Evolutionary conservation across 1,140 invertebrate genomes (phyloP).

Genomic region (Nasonia longicornis): DNA sequence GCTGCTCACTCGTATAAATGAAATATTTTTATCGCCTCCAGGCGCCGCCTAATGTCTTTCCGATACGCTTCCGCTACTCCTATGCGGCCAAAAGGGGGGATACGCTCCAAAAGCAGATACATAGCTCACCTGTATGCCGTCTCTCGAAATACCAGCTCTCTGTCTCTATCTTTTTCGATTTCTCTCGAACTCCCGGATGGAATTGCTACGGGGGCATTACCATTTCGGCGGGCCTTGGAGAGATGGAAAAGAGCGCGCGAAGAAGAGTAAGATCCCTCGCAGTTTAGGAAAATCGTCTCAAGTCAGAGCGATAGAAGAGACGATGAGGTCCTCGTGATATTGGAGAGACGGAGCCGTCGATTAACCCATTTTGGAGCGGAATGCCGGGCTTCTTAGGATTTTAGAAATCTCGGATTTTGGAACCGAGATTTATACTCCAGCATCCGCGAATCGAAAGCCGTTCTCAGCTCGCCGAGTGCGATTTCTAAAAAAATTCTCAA

Average conservation of each 20-base stretch:
- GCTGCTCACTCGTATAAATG: constrained; percentile 20
- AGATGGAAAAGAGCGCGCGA: neutral
- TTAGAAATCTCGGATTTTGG: constrained; percentile 1
- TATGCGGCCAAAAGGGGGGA: neutral
- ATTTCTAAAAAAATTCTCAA: neutral
- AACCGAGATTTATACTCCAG: neutral
- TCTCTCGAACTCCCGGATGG: neutral
- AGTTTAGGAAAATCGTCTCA: constrained; percentile 17
- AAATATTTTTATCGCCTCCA: constrained; percentile 38
- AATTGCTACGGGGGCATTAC: constrained; percentile 14
- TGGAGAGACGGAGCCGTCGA: constrained; percentile 11
- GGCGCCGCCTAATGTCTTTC: constrained; percentile 37
- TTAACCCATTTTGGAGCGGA: constrained; percentile 20
- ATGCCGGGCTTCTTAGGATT: neutral
- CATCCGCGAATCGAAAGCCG: neutral
- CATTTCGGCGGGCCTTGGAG: neutral
- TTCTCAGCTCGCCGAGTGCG: neutral
- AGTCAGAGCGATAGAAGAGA: neutral
- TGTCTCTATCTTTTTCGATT: constrained; percentile 26
- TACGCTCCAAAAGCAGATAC: neutral
- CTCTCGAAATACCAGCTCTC: neutral
- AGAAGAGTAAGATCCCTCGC: neutral
- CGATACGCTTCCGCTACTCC: neutral
- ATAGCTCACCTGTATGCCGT: neutral
- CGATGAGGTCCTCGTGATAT: constrained; percentile 19